A percentile compares a stretch with the other conserved stretches of the same genome.
phyloP scores from a whole-genome alignment of 2,888 invertebrate genomes.

The Strigamia maritima region DNA sequence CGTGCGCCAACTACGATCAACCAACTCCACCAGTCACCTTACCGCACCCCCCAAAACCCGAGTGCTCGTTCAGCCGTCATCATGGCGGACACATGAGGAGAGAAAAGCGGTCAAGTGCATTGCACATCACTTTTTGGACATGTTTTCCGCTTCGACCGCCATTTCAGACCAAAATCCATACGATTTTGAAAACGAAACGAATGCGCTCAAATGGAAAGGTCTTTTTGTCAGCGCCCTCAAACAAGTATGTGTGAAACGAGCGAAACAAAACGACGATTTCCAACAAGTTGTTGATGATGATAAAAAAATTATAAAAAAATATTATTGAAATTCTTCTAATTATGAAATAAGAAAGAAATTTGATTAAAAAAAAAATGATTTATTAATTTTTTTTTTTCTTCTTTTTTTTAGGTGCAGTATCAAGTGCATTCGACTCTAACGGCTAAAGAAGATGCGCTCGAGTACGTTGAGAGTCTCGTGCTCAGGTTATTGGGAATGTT shows the following conservation, averaged over 20 bases:
- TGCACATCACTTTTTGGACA: constrained; percentile 13
- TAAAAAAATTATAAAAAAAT: no score
- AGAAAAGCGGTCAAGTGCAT: background rate
- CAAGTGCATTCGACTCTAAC: constrained; percentile 83
- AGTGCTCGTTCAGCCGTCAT: constrained; percentile 13
- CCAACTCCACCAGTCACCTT: no score
- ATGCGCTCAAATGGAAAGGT: constrained; percentile 87
- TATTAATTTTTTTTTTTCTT: constrained; percentile 21
- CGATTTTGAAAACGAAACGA: constrained; percentile 85
- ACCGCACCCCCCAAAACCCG: background rate
- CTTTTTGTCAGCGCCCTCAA: constrained; percentile 80
- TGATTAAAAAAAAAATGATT: background rate
- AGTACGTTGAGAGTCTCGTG: constrained; percentile 88
- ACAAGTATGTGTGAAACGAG: constrained; percentile 62
- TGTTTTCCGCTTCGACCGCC: constrained; percentile 39
- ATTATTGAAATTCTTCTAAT: no score
- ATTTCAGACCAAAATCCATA: constrained; percentile 52
- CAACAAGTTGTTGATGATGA: background rate
- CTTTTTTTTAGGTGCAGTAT: constrained; percentile 69
- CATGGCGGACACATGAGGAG: constrained; percentile 35
- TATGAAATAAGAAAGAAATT: no score
- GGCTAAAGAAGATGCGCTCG: constrained; percentile 82
- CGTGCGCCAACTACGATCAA: no score
- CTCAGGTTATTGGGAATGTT: constrained; percentile 81
- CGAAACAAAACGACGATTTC: no score